These are phyloP conservation scores for Dysmachus trigonus DNA, from an alignment of 2,888 invertebrate species.

Conservation along the genomic window DNA sequence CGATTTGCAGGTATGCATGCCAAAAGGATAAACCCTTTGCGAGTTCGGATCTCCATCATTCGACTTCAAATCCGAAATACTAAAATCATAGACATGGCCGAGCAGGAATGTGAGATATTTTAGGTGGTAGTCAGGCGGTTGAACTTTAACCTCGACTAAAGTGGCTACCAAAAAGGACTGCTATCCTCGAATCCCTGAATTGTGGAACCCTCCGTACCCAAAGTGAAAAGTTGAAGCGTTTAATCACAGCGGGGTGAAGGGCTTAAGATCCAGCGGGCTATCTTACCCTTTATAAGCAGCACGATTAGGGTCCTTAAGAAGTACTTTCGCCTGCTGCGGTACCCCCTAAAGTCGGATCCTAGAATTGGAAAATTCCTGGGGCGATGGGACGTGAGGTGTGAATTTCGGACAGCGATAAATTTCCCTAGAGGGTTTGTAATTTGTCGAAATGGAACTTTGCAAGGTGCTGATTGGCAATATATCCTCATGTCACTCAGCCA, in stretches of 20 bases:
- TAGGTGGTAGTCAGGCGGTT: background rate
- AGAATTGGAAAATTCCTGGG: background rate
- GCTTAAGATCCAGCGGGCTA: background rate
- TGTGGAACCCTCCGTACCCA: background rate
- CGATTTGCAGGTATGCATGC: background rate
- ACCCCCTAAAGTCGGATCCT: background rate
- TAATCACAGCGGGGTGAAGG: background rate
- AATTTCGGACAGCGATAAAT: constrained; percentile 15
- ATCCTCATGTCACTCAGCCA: background rate
- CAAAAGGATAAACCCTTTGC: background rate
- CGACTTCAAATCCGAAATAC: background rate
- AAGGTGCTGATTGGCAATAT: constrained; percentile 27
- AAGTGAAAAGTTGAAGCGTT: background rate
- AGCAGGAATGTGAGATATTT: background rate
- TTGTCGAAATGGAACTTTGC: constrained; percentile 8
- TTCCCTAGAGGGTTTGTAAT: constrained; percentile 21
- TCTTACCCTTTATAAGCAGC: background rate
- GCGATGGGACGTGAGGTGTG: background rate
- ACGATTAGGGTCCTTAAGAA: background rate
- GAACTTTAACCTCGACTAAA: background rate
- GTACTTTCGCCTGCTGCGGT: background rate
- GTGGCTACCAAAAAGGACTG: background rate
- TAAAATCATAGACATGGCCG: background rate
- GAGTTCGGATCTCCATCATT: background rate
- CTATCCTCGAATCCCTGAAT: background rate